Percentiles rank a stretch among this genome's conserved stretches.
These are phyloP conservation scores for Watsonalla cultraria DNA, from an alignment of 2,888 invertebrate genomes.

Conservation along the genomic window DNA sequence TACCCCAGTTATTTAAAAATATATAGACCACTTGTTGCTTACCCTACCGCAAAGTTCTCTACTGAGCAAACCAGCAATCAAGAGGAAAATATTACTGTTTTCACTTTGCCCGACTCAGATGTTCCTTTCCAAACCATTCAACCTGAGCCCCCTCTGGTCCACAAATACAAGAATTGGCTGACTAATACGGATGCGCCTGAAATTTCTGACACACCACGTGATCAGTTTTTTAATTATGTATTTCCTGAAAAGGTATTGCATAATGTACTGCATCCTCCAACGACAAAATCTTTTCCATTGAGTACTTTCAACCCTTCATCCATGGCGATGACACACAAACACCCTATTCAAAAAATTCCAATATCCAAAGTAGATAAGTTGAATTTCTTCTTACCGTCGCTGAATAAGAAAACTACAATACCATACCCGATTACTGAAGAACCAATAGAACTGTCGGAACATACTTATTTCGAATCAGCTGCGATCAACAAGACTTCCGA, in stretches of 20 bases:
- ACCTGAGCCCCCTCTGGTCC: slow-evolving; percentile 27
- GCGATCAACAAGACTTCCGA: background rate
- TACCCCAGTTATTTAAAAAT: slow-evolving; percentile 43
- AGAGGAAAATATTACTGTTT: slow-evolving; percentile 45
- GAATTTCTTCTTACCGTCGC: slow-evolving; percentile 43
- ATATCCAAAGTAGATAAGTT: slow-evolving; percentile 35
- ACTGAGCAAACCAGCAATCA: slow-evolving; percentile 6
- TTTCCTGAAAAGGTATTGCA: slow-evolving; percentile 29
- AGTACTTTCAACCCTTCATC: slow-evolving; percentile 21
- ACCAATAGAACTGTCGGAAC: background rate
- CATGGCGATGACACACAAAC: slow-evolving; percentile 20
- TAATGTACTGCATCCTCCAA: slow-evolving; percentile 21
- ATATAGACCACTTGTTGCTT: slow-evolving; percentile 18
- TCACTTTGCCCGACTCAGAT: slow-evolving; percentile 37
- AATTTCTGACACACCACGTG: slow-evolving; percentile 11
- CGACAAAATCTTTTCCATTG: slow-evolving; percentile 10
- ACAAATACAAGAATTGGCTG: slow-evolving; percentile 21
- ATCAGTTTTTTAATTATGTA: slow-evolving; percentile 26
- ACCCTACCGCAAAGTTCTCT: slow-evolving; percentile 13
- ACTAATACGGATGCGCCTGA: slow-evolving; percentile 7
- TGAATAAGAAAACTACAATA: slow-evolving; percentile 22
- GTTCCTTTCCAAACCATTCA: slow-evolving; percentile 41
- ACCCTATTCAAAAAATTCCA: slow-evolving; percentile 34
- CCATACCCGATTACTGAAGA: background rate
- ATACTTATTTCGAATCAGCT: background rate